Base-by-base conservation (phyloP, 2,888 invertebrate genomes). In the Scaptomyza caliginosa region DNA sequence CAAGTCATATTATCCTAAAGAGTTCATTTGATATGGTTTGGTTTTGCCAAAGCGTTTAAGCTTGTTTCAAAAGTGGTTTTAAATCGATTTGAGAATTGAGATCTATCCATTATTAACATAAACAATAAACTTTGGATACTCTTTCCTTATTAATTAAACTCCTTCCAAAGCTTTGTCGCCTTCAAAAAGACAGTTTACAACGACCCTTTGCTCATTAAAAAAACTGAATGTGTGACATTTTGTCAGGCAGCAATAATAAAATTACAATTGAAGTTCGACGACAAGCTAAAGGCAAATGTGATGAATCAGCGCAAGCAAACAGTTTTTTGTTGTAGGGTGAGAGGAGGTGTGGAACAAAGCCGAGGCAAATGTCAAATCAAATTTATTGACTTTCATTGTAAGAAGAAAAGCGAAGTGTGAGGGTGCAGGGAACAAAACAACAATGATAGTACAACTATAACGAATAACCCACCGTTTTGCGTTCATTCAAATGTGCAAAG, bases 381-480 rank as follows among this genome's bases (percentile, higher is more conserved):
- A 84, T 83, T 86, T 83, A 83, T 83, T 86, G 83, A 83, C 82
- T 86, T 81, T 76, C 78, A 86, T 83, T 83, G 87, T 78, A 65
- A 54, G 42, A 50, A 43, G 36, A 69, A 54, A 34, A 52, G 19
- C 24, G 24, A 69, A 55, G 38, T 59, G 21, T n/a, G n/a, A n/a
- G 46, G 28, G 48, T 13, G 13, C 0, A 19, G 30, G 21, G n/a
- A 23, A 17, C 13, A 17, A 4, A 28, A 16, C 36, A 38, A 50
- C 54, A 75, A 62, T 66, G 65, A 67, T 50, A 71, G 62, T 57
- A 23, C 34, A 50, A 54, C 30, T 65, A 60, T 50, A 51, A 32
- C 28, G 59, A 58, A 70, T 58, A 58, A 75, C 65, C 75, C 60
- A 51, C 73, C 62, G 51, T 50, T 65, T 49, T 32, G 58, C 67